phyloP scores from a whole-genome alignment of 2,113 vertebrate species.

The Eulacestoma nigropectus region DNA sequence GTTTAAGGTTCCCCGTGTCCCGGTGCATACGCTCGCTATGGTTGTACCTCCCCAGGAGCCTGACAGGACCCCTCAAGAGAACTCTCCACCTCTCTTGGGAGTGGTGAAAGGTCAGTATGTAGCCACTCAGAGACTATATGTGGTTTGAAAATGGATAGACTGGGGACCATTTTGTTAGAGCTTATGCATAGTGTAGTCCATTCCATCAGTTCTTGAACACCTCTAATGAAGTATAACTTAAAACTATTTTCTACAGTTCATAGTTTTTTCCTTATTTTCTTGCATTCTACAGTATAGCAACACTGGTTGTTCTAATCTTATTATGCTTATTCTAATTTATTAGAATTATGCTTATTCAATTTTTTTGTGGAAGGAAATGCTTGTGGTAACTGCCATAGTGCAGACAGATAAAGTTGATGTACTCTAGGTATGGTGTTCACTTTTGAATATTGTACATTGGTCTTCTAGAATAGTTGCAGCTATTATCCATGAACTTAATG shows the following conservation, averaged over 20 bases:
- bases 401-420: neutral
- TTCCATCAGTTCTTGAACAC: neutral
- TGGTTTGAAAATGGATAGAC: neutral
- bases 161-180: neutral
- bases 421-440: neutral
- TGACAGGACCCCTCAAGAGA: conserved; percentile 90
- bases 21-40: conserved; percentile 95
- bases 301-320: neutral
- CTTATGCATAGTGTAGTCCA: neutral
- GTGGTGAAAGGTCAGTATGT: conserved; percentile 88
- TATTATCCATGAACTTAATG: neutral
- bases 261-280: neutral
- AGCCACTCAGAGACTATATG: neutral
- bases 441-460: neutral
- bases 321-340: neutral
- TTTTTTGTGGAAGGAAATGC: neutral
- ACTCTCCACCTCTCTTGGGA: conserved; percentile 80
- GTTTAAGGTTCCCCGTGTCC: conserved; percentile 92
- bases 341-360: neutral
- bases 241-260: neutral
- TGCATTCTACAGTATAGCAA: neutral
- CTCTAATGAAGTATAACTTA: neutral
- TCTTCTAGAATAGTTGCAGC: neutral
- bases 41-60: conserved; percentile 98
- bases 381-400: neutral